Conservation (phyloP, 2,888 invertebrate species). For the Pollenia angustigena region DNA sequence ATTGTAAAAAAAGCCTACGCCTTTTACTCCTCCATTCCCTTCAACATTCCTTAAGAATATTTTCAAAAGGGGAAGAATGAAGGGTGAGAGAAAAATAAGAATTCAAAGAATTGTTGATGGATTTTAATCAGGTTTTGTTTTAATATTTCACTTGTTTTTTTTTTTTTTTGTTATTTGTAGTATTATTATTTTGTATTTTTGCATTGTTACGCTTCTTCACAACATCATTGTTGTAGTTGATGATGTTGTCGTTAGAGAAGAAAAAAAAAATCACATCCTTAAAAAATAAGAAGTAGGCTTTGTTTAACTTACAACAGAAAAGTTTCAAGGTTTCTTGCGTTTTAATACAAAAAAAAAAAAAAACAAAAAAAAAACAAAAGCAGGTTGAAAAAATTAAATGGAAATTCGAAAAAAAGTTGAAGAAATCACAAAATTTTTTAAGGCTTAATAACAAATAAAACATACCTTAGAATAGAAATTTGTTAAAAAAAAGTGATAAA, state of each 20-base stretch:
- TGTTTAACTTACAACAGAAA: slow-evolving; percentile 59
- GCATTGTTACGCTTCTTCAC: slow-evolving; percentile 46
- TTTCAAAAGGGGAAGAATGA: background rate
- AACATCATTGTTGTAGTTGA: background rate
- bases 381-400: background rate
- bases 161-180: slow-evolving; percentile 24
- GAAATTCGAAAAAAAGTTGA: background rate
- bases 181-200: slow-evolving; percentile 8
- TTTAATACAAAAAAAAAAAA: slow-evolving; percentile 9
- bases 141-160: slow-evolving; percentile 40
- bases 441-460: too few relatives aligned
- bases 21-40: background rate
- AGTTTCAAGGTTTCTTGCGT: slow-evolving; percentile 57
- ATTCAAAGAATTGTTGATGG: slow-evolving; percentile 63
- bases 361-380: background rate
- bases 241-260: background rate
- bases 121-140: slow-evolving; percentile 70
- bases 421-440: background rate
- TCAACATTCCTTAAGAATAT: background rate
- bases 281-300: slow-evolving; percentile 59
- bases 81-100: background rate
- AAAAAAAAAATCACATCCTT: slow-evolving; percentile 39
- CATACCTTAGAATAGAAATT: too few relatives aligned
- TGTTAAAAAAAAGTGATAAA: background rate
- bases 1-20: background rate